Evolutionary conservation across 2,888 invertebrate genomes (phyloP), one percentile per base, ranked within the genome.

Genomic region (Drosophila pseudotalamancana): DNA sequence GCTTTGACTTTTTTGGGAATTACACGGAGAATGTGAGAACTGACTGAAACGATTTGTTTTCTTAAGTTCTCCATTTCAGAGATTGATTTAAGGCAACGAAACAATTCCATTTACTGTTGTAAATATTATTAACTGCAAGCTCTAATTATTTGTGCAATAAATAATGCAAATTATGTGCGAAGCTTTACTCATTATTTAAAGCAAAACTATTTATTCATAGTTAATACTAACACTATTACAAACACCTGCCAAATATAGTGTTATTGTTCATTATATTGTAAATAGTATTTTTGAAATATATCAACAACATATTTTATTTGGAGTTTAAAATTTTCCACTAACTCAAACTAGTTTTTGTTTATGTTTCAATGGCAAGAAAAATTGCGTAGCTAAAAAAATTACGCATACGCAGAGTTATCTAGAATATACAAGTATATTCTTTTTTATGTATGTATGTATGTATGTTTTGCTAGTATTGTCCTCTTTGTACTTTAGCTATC

Each of bases 351-450:
- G 11, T 18, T 29, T 11, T 9, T 18, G n/a, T 18, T 32, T 3
- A 0, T n/a, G 6, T 16, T n/a, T 14, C 18, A 21, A 21, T 11
- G 5, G 19, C 16, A 11, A 53, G 34, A 16, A 19, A 16, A 11
- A 23, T 27, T n/a, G 31, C 29, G n/a, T 21, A 11, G 6, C n/a
- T n/a, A n/a, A 43, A 16, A 43, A 37, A 25, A 63, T 65, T 46
- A 46, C 45, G 65, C 55, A 63, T 63, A 65, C 63, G 63, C 54
- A 14, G n/a, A 46, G 65, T 34, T 54, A 55, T 63, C 43, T 27
- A 6, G 16, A 63, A 32, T 6, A 45, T 34, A 37, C 31, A 42
- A 37, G 34, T 11, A 31, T 19, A 14, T 42, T 3, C 21, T 23
- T 29, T 29, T 32, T 39, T 35, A 21, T 23, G 25, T 19, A 31